Evolutionary conservation across 2,113 vertebrate genomes (phyloP), one percentile per base, ranked within the genome.

Genomic region (Pimephales promelas): DNA sequence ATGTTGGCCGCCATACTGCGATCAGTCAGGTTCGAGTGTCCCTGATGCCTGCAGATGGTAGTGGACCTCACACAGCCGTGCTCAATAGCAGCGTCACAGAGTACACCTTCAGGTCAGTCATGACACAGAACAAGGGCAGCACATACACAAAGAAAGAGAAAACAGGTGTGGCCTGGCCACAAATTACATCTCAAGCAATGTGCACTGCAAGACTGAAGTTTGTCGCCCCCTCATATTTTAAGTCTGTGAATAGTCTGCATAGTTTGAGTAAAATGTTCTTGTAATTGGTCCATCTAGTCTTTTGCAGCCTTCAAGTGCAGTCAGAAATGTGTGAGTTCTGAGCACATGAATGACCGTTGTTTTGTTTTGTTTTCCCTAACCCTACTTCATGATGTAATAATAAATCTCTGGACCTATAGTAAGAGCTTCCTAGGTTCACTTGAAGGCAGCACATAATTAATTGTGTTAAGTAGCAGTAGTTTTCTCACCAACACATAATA

Each of bases 91-190:
- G 93, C 16, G 89, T 93, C 90, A 94, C 93, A 49, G 95, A 94
- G 72, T 93, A 97, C 83, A 94, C 91, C 13, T 98, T 99, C 88
- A 94, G 96, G 98, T 99, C 85, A 96, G 95, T 68, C 26, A 52
- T 81, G 59, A n/a, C 20, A 59, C 20, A 56, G n/a, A 70, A 40
- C 56, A n/a, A 57, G 22, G 20, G 10, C 10, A 28, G 6, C n/a
- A 71, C 26, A 43, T 22, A 40, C 34, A 45, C 34, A 18, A 22
- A 45, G 45, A 77, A 68, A 79, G 16, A 61, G 5, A 22, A 24
- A 73, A 24, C 20, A 14, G 61, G 24, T 11, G n/a, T 28, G 2
- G n/a, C n/a, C n/a, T 3, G 28, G n/a, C 24, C 3, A 24, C 47
- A 49, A 49, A 49, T 49, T 49, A 49, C 47, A 16, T 49, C 47